These are phyloP conservation scores for Nibea albiflora DNA, from an alignment of 2,113 vertebrate species.

Conservation along the genomic window DNA sequence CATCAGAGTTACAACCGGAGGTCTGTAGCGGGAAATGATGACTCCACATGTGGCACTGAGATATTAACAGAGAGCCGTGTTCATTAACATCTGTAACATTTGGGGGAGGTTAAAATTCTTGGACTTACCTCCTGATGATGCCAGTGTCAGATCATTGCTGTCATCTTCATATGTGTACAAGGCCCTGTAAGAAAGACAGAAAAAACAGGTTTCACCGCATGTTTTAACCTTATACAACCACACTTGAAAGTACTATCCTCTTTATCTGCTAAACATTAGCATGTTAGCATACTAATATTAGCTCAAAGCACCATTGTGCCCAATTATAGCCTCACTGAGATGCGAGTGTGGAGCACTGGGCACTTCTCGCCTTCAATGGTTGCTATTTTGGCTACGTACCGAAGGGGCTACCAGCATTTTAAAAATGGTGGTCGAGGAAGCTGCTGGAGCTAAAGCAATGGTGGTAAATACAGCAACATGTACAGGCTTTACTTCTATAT, in stretches of 20 bases:
- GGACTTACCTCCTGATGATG: slow-evolving; percentile 91
- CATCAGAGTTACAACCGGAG: not conserved
- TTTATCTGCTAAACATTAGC: too few relatives aligned
- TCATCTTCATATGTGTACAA: slow-evolving; percentile 95
- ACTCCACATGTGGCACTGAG: not conserved
- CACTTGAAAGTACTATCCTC: too few relatives aligned
- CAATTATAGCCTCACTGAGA: too few relatives aligned
- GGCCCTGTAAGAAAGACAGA: slow-evolving; percentile 84
- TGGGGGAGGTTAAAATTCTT: not conserved
- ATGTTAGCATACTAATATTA: not conserved
- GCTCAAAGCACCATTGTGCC: not conserved
- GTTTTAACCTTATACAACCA: too few relatives aligned
- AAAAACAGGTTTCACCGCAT: not conserved
- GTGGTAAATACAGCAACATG: too few relatives aligned
- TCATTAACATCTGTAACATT: not conserved
- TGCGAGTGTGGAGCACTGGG: too few relatives aligned
- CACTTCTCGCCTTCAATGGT: too few relatives aligned
- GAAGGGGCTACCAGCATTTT: too few relatives aligned
- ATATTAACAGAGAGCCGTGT: not conserved
- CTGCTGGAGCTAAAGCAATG: too few relatives aligned
- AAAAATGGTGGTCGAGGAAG: too few relatives aligned
- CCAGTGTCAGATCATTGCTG: slow-evolving; percentile 91
- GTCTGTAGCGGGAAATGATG: not conserved
- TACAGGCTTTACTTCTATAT: too few relatives aligned
- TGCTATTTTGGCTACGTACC: too few relatives aligned